phyloP scores from a whole-genome alignment of 2,888 invertebrate genomes.

The Pycnomerus fuliginosus region DNA sequence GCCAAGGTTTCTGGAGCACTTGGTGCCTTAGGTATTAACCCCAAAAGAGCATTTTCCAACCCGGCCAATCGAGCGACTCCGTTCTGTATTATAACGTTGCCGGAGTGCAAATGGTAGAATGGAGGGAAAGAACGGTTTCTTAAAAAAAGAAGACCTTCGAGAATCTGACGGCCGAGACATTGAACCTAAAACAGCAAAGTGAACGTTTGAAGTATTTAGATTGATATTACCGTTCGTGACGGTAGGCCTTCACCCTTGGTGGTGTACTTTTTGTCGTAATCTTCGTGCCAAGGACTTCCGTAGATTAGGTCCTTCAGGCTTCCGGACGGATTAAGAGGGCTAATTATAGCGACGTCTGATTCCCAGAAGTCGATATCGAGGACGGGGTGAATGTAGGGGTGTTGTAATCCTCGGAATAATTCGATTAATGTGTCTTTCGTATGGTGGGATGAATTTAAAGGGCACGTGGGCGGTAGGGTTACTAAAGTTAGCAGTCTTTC shows the following conservation, averaged over 20 bases:
- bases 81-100: slow-evolving; percentile 89
- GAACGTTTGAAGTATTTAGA: not conserved
- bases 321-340: slow-evolving; percentile 81
- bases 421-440: slow-evolving; percentile 73
- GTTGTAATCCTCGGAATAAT: slow-evolving; percentile 81
- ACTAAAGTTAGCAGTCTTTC: slow-evolving; percentile 75
- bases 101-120: slow-evolving; percentile 84
- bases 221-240: slow-evolving; percentile 39
- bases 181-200: slow-evolving; percentile 63
- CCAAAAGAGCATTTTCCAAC: slow-evolving; percentile 81
- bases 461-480: slow-evolving; percentile 63
- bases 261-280: slow-evolving; percentile 47
- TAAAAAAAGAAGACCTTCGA: slow-evolving; percentile 83
- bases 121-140: slow-evolving; percentile 86
- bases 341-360: slow-evolving; percentile 68
- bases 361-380: slow-evolving; percentile 79
- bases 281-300: slow-evolving; percentile 61
- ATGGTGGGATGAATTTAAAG: slow-evolving; percentile 62
- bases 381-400: slow-evolving; percentile 90
- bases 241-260: slow-evolving; percentile 43
- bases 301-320: slow-evolving; percentile 89
- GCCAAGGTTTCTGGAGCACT: slow-evolving; percentile 65
- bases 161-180: slow-evolving; percentile 81
- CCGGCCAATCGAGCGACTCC: slow-evolving; percentile 88
- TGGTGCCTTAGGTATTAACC: slow-evolving; percentile 63